Conservation (phyloP, 2,888 invertebrate genomes). For the Tiliacea citrago region DNA sequence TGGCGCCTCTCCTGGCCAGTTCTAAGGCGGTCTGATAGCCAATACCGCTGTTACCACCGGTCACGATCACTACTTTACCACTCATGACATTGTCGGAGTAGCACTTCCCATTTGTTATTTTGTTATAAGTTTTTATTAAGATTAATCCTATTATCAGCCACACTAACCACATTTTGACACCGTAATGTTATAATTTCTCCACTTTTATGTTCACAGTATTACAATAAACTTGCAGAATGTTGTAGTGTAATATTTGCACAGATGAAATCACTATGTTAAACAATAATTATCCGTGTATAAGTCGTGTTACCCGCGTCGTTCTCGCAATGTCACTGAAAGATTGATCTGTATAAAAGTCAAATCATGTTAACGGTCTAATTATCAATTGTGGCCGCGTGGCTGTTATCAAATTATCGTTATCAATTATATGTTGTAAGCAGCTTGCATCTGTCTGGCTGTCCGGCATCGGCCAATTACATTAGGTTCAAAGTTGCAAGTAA, state of each 20-base stretch:
- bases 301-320: constrained; percentile 36
- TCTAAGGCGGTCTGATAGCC: constrained; percentile 94
- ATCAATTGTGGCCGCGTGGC: constrained; percentile 53
- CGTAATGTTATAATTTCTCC: constrained; percentile 4
- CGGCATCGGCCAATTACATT: neutral
- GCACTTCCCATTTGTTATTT: constrained; percentile 82
- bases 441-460: constrained; percentile 23
- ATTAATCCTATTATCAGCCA: constrained; percentile 76
- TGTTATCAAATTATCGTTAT: constrained; percentile 60
- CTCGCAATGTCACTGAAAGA: constrained; percentile 54
- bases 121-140: constrained; percentile 81
- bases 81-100: constrained; percentile 83
- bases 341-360: constrained; percentile 64
- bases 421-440: constrained; percentile 34
- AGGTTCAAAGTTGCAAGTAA: constrained; percentile 15
- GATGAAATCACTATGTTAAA: constrained; percentile 16
- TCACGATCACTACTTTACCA: constrained; percentile 93
- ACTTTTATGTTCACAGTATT: constrained; percentile 2
- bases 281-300: constrained; percentile 9
- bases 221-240: neutral
- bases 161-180: constrained; percentile 75
- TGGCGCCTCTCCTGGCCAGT: constrained; percentile 93
- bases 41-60: constrained; percentile 96
- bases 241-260: constrained; percentile 22
- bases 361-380: constrained; percentile 61